Evolutionary conservation across 2,797 vertebrate species (phyloP), one percentile per base, ranked within the genome.

Genomic region (Agapornis canus): DNA sequence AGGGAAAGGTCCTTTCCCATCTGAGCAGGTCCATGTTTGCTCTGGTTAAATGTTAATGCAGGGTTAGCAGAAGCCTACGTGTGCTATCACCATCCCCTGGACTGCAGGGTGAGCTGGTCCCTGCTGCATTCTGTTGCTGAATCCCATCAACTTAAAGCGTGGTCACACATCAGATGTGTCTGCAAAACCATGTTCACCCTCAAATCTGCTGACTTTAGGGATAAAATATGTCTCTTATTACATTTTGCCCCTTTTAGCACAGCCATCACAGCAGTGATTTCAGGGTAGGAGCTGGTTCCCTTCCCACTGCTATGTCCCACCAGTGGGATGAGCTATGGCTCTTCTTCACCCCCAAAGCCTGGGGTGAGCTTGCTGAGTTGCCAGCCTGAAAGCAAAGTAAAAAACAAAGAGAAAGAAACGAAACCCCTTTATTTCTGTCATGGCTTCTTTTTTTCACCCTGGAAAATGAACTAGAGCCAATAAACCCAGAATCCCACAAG

Each of bases 401-500:
- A 73, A 72, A 61, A 63, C 1, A 42, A 61, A 52, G 29, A 60
- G 9, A 76, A 78, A 86, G 5, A 52, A 91, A 64, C 0, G 2
- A 56, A 79, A 2, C 7, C 32, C 12, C 6, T 63, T 56, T 2
- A 4, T 10, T 13, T 52, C 82, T 91, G 69, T 56, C 4, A 7
- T 22, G 4, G 2, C 0, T 13, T 25, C 39, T 40, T 40, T 35
- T 68, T 88, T 73, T 77, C 14, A 69, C 69, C 72, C 65, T 90
- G 80, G 47, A 88, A 76, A 83, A 81, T 90, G 66, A 78, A 60
- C 59, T 59, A 21, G 13, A 91, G 77, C 52, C 63, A 86, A 1
- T 60, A 72, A 91, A 39, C 35, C 60, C 66, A 35, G 71, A 73
- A 72, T 95, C 83, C 90, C 93, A 92, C 89, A 93, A 91, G 77